Base-by-base conservation (phyloP, 2,888 invertebrate genomes). In the Drosophila mulleri region DNA sequence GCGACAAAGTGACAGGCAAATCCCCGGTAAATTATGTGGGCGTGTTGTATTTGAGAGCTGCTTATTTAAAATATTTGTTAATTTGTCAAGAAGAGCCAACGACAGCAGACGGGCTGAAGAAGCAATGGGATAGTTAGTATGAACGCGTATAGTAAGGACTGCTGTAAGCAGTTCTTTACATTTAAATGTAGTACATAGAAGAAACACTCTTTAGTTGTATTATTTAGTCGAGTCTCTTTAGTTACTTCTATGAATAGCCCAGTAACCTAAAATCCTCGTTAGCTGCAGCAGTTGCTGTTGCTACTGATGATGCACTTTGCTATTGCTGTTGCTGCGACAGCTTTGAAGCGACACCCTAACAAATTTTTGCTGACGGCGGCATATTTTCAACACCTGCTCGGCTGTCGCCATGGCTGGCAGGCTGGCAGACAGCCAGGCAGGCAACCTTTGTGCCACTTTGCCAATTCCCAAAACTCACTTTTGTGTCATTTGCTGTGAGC, bases 391-490 rank as follows among this genome's bases (percentile, higher is more conserved):
- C 88, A 88, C 83, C 88, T 85, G 82, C 82, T 84, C 67, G 61
- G 68, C 75, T 83, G 79, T 78, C 75, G 80, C 72, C 52, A 61
- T 60, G 69, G 54, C 80, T 74, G 69, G 57, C 80, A 59, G 78
- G 77, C 78, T 18, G 48, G 56, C 70, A 54, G 69, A 37, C 54
- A 70, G 69, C 57, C 80, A 80, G 69, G 63, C 80, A 77, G 80
- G 88, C 87, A 86, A 86, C 86, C 86, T 86, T 86, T 86, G 86
- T 86, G 86, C 86, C 80, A 86, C 89, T 86, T 86, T 86, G 88
- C 84, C 83, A 88, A 87, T 84, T 84, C 88, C 88, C 88, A 84
- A 84, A 84, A 88, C 88, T 84, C 86, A 84, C 88, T 84, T 84
- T 84, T 88, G 84, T 84, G 84, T 84, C 84, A 84, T 67, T 78